Evolutionary conservation across 1,140 invertebrate species (phyloP).

Genomic region (Conus ventricosus): DNA sequence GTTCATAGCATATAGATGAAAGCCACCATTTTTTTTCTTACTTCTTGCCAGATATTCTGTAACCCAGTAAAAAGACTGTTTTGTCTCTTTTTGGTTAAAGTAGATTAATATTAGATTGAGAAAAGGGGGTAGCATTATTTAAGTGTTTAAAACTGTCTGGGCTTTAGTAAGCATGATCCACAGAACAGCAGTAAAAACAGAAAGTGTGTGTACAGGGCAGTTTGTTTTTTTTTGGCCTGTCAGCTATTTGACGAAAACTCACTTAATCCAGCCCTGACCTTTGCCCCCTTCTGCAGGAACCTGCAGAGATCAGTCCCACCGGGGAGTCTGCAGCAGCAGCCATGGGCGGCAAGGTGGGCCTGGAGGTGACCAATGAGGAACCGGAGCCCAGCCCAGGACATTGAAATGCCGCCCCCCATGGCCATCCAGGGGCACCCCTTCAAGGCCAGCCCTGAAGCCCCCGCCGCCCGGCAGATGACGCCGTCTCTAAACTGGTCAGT

Average conservation of each 20-base stretch:
- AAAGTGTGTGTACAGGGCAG: no score
- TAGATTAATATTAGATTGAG: no score
- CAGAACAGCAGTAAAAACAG: no score
- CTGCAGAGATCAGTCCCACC: constrained; percentile 43
- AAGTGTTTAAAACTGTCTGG: no score
- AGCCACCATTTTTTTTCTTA: background rate
- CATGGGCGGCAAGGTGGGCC: constrained; percentile 75
- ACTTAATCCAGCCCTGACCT: no score
- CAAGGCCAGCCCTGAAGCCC: constrained; percentile 63
- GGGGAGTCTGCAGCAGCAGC: constrained; percentile 43
- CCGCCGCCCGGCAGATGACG: constrained; percentile 80
- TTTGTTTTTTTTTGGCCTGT: no score
- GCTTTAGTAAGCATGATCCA: no score
- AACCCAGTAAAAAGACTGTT: no score
- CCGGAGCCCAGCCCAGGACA: constrained; percentile 87
- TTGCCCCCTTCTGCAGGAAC: constrained; percentile 42
- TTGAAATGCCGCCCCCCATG: constrained; percentile 96
- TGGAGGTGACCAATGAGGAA: constrained; percentile 76
- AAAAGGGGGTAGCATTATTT: no score
- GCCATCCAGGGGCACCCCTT: constrained; percentile 88
- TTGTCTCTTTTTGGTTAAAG: no score
- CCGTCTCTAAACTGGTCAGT: constrained; percentile 81
- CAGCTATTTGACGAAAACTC: no score
- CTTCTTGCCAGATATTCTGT: no score
- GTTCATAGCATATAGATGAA: background rate